Conservation (phyloP, 2,888 invertebrate species). For the Thecocarcelia acutangulata region DNA sequence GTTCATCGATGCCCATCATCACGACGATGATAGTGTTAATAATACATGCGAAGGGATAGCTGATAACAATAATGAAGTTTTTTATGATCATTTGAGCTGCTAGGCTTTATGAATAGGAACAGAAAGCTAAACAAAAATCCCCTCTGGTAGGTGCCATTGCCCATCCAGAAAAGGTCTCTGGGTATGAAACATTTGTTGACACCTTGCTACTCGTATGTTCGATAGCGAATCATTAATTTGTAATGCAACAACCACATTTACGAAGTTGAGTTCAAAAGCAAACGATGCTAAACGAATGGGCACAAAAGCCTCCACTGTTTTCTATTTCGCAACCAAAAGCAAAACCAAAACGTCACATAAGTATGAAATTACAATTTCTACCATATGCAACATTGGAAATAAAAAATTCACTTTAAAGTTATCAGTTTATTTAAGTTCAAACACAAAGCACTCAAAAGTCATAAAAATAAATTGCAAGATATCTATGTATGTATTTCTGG, state of each 20-base stretch:
- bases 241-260: constrained; percentile 50
- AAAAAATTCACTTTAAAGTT: neutral
- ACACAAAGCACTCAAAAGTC: too few species aligned
- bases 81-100: constrained; percentile 32
- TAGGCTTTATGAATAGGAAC: constrained; percentile 31
- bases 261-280: constrained; percentile 39
- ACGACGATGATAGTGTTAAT: constrained; percentile 26
- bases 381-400: constrained; percentile 22
- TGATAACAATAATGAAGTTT: constrained; percentile 8
- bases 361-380: neutral
- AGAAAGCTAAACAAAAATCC: neutral
- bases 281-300: constrained; percentile 22
- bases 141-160: constrained; percentile 22
- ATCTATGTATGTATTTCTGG: constrained; percentile 70
- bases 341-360: neutral
- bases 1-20: constrained; percentile 28
- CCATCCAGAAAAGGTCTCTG: neutral
- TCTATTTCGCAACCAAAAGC: neutral
- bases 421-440: too few species aligned
- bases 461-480: constrained; percentile 49
- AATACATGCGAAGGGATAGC: neutral
- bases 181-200: constrained; percentile 22
- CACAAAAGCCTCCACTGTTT: neutral
- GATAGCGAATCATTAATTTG: constrained; percentile 44
- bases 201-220: constrained; percentile 6